Conservation (phyloP, 2,113 vertebrate species). For the Synodontis membranacea region DNA sequence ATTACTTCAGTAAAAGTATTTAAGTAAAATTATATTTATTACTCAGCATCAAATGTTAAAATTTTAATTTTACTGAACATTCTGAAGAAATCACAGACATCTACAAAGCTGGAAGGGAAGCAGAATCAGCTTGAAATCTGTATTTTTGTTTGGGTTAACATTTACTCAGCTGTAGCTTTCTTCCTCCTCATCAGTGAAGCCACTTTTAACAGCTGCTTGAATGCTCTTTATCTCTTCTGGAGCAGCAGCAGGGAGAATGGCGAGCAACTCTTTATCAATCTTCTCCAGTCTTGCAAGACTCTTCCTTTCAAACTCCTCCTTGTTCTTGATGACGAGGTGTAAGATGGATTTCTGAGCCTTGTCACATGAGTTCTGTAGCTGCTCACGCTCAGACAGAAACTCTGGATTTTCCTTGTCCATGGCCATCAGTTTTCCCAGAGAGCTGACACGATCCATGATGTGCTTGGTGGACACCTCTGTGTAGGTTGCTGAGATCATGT, state of each 20-base stretch:
- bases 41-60: too few relatives aligned
- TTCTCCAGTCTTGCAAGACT: not conserved
- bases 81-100: constrained; percentile 76
- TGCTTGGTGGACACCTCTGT: too few relatives aligned
- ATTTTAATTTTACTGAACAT: too few relatives aligned
- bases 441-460: too few relatives aligned
- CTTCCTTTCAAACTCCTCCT: not conserved
- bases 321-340: not conserved
- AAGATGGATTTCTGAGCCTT: not conserved
- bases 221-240: not conserved
- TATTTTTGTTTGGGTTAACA: too few relatives aligned
- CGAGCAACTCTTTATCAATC: constrained; percentile 17
- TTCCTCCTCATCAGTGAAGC: not conserved
- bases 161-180: not conserved
- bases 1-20: too few relatives aligned
- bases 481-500: too few relatives aligned
- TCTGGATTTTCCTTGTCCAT: constrained; percentile 21
- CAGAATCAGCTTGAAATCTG: too few relatives aligned
- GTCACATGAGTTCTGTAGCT: constrained; percentile 28
- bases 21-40: too few relatives aligned
- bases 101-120: too few relatives aligned
- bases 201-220: not conserved
- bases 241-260: constrained; percentile 18
- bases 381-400: not conserved
- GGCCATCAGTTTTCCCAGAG: too few relatives aligned